Conservation (phyloP, 2,888 invertebrate species). For the Eupithecia vulgata region DNA sequence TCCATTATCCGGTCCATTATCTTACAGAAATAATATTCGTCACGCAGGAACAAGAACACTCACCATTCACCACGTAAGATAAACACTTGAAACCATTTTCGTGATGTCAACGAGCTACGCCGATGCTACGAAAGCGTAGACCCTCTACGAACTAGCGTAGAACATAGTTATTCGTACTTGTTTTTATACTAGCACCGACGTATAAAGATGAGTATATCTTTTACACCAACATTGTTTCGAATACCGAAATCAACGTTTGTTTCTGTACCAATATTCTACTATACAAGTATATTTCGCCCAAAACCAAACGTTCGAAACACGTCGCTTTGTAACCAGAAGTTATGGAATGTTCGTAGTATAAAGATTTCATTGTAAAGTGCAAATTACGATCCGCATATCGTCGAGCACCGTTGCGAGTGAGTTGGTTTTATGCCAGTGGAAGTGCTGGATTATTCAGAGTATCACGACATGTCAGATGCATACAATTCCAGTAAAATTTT, state of each 20-base stretch:
- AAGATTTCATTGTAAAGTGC: neutral
- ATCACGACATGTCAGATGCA: neutral
- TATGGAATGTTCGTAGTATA: neutral
- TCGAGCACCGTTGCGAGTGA: neutral
- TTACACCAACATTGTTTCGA: neutral
- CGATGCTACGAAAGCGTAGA: neutral
- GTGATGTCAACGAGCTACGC: neutral
- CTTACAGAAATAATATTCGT: neutral
- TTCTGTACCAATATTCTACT: neutral
- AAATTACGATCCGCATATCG: slow-evolving; percentile 3
- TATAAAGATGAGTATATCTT: no score
- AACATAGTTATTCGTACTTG: neutral
- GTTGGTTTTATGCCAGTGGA: neutral
- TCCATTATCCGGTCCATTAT: no score
- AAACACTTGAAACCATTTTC: neutral
- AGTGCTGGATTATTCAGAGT: neutral
- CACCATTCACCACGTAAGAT: neutral
- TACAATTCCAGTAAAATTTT: neutral
- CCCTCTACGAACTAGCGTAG: neutral
- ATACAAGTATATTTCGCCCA: neutral
- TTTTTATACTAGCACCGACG: neutral
- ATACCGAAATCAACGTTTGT: neutral
- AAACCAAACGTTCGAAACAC: neutral
- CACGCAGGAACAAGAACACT: neutral
- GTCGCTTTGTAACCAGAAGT: neutral